Evolutionary conservation across 2,888 invertebrate species (phyloP), one percentile per base, ranked within the genome.

Genomic region (Plusia festucae): DNA sequence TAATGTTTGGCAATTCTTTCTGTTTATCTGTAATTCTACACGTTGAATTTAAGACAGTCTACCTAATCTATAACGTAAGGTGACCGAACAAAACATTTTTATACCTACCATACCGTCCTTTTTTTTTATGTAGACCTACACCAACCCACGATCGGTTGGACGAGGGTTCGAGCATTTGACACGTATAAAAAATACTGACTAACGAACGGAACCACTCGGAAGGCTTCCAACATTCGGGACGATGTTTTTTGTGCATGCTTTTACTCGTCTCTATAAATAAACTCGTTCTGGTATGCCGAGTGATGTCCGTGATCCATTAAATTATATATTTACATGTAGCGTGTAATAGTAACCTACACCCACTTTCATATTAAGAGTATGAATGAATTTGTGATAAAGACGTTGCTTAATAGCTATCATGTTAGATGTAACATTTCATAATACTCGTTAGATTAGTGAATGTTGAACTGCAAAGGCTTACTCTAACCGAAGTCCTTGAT

Each of bases 161-260:
- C 71, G 71, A 74, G 78, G 80, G 73, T 78, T 76, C 81, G 62
- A 66, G 79, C 72, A 75, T 73, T 80, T 78, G 79, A 75, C 65
- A 77, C 72, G 70, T 81, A 87, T 79, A 91, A 90, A 91, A 92
- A 87, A 86, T 82, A 81, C 85, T 83, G 85, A 82, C 85, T 83
- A 85, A 82, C 83, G 79, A 83, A 88, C 86, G 86, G 85, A 87
- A 88, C 82, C 82, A 81, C 60, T 82, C 82, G 82, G 85, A 87
- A 91, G 91, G 89, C 90, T 88, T 89, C 88, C 88, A 88, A 89
- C 85, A 86, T 89, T 91, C 85, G 89, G 91, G 90, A 88, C 87
- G 85, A 81, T 82, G 65, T 90, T 93, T 92, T 93, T 91, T 91
- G 88, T 90, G 70, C 75, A 78, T 83, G 82, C 89, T 88, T 89